Conservation (phyloP, 1,140 invertebrate species). For the Aphidius gifuensis region DNA sequence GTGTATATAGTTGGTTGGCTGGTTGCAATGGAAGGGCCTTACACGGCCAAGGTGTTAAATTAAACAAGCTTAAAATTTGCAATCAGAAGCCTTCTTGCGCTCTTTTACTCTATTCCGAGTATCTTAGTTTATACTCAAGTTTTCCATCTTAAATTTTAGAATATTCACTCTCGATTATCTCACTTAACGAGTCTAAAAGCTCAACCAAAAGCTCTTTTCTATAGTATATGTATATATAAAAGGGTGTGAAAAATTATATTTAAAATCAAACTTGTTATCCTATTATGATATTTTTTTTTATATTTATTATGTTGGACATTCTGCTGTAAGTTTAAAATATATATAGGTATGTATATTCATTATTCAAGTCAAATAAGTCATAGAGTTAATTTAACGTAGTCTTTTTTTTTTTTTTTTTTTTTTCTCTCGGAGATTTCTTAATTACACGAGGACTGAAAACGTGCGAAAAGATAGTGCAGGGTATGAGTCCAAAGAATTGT, state of each 20-base stretch:
- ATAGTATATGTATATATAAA: too few relatives aligned
- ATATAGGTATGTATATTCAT: too few relatives aligned
- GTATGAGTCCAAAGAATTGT: conserved; percentile 17
- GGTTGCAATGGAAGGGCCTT: conserved; percentile 25
- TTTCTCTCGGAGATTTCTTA: conserved; percentile 51
- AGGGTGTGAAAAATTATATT: too few relatives aligned
- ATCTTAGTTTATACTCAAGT: conserved; percentile 16
- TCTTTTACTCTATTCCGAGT: conserved; percentile 7
- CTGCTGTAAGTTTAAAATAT: too few relatives aligned
- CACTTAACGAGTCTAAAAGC: conserved; percentile 5
- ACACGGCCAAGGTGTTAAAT: conserved; percentile 46
- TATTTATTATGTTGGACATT: too few relatives aligned
- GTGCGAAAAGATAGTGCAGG: conserved; percentile 9
- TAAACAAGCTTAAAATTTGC: conserved; percentile 51
- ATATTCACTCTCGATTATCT: conserved; percentile 27
- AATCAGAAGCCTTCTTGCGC: conserved; percentile 26
- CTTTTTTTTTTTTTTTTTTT: conserved; percentile 17
- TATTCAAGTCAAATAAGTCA: conserved; percentile 48
- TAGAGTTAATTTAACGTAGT: conserved; percentile 51
- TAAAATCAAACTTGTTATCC: too few relatives aligned
- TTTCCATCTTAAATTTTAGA: conserved; percentile 18
- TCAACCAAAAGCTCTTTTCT: too few relatives aligned
- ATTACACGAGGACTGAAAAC: conserved; percentile 40
- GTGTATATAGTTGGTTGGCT: not conserved
- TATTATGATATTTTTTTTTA: too few relatives aligned